Evolutionary conservation across 2,113 vertebrate species (phyloP), one percentile per base, ranked within the genome.

Genomic region (Hippocampus zosterae): DNA sequence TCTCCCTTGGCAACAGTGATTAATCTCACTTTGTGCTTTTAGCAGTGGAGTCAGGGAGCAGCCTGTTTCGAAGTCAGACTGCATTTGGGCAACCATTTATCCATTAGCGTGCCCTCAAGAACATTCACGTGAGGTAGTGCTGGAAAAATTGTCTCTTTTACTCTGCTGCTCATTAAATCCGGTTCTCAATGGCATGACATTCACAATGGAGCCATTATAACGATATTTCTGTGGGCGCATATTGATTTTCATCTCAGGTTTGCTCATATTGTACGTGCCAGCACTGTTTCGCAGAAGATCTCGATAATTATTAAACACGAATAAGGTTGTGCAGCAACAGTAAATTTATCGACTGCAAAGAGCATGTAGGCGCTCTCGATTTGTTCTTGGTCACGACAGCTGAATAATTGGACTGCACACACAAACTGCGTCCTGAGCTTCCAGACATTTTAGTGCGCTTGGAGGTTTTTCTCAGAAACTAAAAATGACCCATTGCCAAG

Each of bases 21-120:
- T 91, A 89, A 81, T 90, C 84, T 90, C 87, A 72, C 82, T 91
- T 91, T 81, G 62, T 67, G 72, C 76, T 68, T 81, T 46, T 81
- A 75, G 73, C 48, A 77, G 59, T 5, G 65, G 68, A 87, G 79
- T 65, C 33, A n/a, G 65, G 68, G 61, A 81, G 81, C 68, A 77
- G 0, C 66, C 82, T 68, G 77, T 83, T 82, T 55, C 0, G 0
- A 65, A 88, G 86, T 91, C 84, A 89, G 75, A 90, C 80, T 75
- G 74, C 88, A 90, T 92, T 88, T 60, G 0, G 75, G 68, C 59
- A 74, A 82, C 78, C 63, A 87, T 90, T 88, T 88, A 84, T 91
- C 88, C 8, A 70, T 82, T 74, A 82, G 66, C 67, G 68, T 74
- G 64, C 66, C 66, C 69, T 76, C 53, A 85, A 84, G 85, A 90